Conservation (phyloP, 2,113 vertebrate genomes). For the Panurus biarmicus region DNA sequence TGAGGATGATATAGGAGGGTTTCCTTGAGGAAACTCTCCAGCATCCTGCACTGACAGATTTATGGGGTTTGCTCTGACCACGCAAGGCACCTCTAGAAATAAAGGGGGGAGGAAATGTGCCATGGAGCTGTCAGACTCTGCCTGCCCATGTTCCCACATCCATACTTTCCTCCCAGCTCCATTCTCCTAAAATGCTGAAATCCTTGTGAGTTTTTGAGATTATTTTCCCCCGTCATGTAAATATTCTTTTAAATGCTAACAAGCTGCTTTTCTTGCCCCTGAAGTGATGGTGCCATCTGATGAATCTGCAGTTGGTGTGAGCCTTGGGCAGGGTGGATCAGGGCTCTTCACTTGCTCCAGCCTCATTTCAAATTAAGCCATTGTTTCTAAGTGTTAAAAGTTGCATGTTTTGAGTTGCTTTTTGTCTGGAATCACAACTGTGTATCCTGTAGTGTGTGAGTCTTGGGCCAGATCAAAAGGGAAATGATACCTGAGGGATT, state of each 20-base stretch:
- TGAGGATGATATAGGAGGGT: neutral
- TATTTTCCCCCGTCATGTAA: neutral
- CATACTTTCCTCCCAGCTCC: neutral
- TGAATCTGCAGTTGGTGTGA: neutral
- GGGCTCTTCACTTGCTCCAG: neutral
- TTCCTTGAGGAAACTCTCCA: neutral
- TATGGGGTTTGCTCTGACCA: neutral
- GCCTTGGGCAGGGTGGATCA: neutral
- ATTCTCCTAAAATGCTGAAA: neutral
- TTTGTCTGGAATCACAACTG: neutral
- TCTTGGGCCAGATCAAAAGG: neutral
- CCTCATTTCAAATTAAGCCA: neutral
- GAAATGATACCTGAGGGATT: neutral
- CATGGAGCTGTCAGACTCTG: neutral
- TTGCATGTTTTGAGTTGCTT: neutral
- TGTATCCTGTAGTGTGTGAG: neutral
- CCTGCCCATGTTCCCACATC: neutral
- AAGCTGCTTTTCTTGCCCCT: neutral
- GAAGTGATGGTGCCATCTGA: neutral
- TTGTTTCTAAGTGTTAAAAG: neutral
- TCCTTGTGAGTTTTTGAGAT: neutral
- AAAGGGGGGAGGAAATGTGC: neutral
- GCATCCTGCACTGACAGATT: neutral
- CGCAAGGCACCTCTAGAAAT: neutral
- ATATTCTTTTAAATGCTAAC: neutral